Base-by-base conservation (phyloP, 2,113 vertebrate species). In the Pachycephala philippinensis region DNA sequence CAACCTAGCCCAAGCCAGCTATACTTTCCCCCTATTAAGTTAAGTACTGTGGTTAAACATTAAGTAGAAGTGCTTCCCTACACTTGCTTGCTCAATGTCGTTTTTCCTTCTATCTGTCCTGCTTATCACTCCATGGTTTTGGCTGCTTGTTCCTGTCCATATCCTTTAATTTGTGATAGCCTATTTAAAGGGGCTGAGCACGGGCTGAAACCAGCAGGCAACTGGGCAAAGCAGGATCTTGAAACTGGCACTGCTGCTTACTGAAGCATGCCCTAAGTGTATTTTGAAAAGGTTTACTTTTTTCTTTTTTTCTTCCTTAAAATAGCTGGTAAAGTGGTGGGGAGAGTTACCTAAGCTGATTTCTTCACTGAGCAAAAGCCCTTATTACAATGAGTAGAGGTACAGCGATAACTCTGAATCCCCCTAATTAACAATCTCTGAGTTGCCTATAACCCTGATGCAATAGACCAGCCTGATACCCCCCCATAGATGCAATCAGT, bases 21-120 rank as follows among this genome's bases (percentile, higher is more conserved):
- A 13, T 47, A 28, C 31, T 56, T 92, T 54, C 22, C 4, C 20
- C 15, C 13, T 8, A 16, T 84, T 65, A 87, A 77, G 23, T 84
- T 65, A 87, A 77, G 23, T 57, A 19, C 33, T 66, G 49, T 82
- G 57, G 75, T 95, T 95, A 90, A 96, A 93, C 52, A 79, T 94
- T 77, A 94, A 84, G 60, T 86, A 44, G 45, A 81, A 91, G 57
- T 88, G 57, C 75, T 92, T 95, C 75, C 63, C 75, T 90, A 10
- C 22, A 37, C 40, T 33, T 68, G 60, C 45, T 87, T 83, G 79
- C 66, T 52, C 30, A 45, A 54, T 57, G 6, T 50, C 26, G 37
- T 75, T 78, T 89, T 91, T 26, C 33, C 10, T 69, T 84, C 45
- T 70, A 0, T 84, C 77, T 91, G 17, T 77, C 31, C 37, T 0